Evolutionary conservation across 2,113 vertebrate genomes (phyloP).

Genomic region (Coturnix japonica): DNA sequence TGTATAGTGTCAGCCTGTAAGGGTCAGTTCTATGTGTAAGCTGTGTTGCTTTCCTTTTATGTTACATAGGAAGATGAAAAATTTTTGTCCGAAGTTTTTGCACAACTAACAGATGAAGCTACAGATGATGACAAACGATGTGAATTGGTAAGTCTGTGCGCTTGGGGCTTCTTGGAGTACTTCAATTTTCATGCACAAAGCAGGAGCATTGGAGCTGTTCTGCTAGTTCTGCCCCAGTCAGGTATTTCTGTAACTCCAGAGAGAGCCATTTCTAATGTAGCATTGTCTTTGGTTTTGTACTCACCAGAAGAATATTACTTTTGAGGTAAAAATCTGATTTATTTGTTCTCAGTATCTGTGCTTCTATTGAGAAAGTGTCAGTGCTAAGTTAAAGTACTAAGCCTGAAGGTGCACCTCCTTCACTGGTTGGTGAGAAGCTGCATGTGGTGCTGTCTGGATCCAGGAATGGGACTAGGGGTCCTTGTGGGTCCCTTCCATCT

Average conservation of each 20-base stretch:
- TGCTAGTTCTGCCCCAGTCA: background rate
- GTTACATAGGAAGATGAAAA: slow-evolving; percentile 94
- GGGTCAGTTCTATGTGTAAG: background rate
- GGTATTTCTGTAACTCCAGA: background rate
- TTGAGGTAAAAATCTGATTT: background rate
- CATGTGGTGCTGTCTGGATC: too few relatives aligned
- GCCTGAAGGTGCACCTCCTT: background rate
- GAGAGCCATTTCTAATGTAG: background rate
- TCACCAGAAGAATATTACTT: background rate
- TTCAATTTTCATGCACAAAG: background rate
- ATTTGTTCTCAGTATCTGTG: background rate
- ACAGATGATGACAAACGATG: slow-evolving; percentile 95
- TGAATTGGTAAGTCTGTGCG: slow-evolving; percentile 86
- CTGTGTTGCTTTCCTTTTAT: slow-evolving; percentile 46
- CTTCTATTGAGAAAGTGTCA: background rate
- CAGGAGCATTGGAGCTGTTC: background rate
- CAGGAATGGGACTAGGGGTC: too few relatives aligned
- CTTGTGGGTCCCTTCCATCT: too few relatives aligned
- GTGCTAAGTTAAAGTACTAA: background rate
- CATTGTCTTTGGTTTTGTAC: background rate
- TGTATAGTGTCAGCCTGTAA: background rate
- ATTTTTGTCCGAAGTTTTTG: slow-evolving; percentile 98
- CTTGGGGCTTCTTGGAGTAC: background rate
- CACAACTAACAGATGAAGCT: slow-evolving; percentile 96
- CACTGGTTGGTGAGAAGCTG: too few relatives aligned